Evolutionary conservation across 2,888 invertebrate genomes (phyloP), one percentile per base, ranked within the genome.

Genomic region (Cremastinae sp.): DNA sequence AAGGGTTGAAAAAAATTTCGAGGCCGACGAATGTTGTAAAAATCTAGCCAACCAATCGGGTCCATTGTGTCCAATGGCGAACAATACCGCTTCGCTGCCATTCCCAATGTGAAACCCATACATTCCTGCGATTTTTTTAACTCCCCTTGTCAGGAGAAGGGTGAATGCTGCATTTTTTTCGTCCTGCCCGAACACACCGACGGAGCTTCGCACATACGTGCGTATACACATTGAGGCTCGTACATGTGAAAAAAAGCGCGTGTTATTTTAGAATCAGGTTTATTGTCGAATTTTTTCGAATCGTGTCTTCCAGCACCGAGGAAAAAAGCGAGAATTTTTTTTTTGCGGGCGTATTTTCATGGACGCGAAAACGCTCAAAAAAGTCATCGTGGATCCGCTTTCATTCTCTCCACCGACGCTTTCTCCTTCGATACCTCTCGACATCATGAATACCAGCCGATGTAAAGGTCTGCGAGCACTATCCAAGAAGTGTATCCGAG

Each of bases 41-140:
- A 89, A 88, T 88, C 83, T 83, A 82, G 79, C 82, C 83, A 83
- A 83, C 86, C 87, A 88, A 89, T 88, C 87, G 88, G 81, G 81
- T 82, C 84, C 84, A 88, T 88, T 88, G 87, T 87, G 83, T 83
- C 83, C 84, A 81, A 80, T 83, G 81, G 80, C 77, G 85, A 84
- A 87, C 86, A 87, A 87, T 86, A 84, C 86, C 81, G 80, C 80
- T 77, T 74, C 39, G 62, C 62, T 75, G 75, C 71, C 68, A 70
- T 78, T 35, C 43, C 76, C 78, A 58, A 80, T 78, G 79, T 65
- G 56, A 66, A 79, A 70, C 71, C 78, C 72, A 71, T 78, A 78
- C 68, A 75, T 56, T 62, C 59, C 58, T 65, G 70, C 58, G 61
- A 28, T 55, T 65, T 53, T 65, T 39, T 62, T 53, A 51, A 47